Evolutionary conservation across 2,888 invertebrate species (phyloP), one percentile per base, ranked within the genome.

Genomic region (Tipula vernalis): DNA sequence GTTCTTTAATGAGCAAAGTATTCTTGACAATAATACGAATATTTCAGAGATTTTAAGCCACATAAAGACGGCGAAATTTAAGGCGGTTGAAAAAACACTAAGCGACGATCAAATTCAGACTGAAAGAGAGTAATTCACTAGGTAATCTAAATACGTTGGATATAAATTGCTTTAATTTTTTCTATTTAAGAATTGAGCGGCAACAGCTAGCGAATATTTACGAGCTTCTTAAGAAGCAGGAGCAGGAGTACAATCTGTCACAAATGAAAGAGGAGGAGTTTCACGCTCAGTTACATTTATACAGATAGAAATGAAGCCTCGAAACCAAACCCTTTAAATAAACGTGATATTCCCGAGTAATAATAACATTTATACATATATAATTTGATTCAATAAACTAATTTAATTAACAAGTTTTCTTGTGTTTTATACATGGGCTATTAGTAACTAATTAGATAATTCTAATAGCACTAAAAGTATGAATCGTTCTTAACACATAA

Each of bases 191-290:
- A 87, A 90, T 91, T 85, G 92, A 92, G 88, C 90, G 90, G n/a
- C 90, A 91, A 87, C 92, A 92, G 87, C 88, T 92, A 88, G 90
- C 91, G 36, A 92, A 91, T 2, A 92, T 92, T 87, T 91, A 91
- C 87, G 91, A 92, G 39, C 89, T 92, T 5, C 88, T 92, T 8
- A 91, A 91, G 86, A 90, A 91, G 86, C 92, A 92, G 87, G 91
- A 92, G 87, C 90, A 91, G 12, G 92, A 92, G 87, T 89, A 92
- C 15, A 91, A 92, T 87, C 91, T 91, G 28, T 88, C 89, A 8
- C 90, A 90, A 47, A 90, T 90, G 88, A 89, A 90, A 87, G 91
- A 92, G 87, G 88, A 89, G 8, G 91, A 92, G 87, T 88, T 90
- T n/a, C 89, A 90, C 86, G 90, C 91, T 84, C 92, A 92, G 89